Percentiles rank a stretch among this genome's conserved stretches.
Conservation (phyloP, 2,888 invertebrate species). For the Agapostemon virescens region DNA sequence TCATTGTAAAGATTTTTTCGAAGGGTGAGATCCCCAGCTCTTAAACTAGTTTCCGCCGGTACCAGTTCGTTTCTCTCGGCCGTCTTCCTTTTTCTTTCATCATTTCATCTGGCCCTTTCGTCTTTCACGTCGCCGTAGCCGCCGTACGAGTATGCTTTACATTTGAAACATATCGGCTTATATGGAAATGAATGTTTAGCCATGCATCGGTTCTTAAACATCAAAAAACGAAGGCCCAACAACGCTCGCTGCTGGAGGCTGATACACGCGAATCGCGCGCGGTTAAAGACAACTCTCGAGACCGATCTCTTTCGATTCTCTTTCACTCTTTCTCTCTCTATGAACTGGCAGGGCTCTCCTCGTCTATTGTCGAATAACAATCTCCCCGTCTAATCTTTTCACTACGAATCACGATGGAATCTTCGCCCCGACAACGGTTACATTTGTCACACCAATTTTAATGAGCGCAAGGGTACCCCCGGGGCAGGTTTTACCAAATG, state of each 20-base stretch:
- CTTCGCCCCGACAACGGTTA: conserved; percentile 36
- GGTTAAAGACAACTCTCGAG: conserved; percentile 60
- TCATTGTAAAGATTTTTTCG: conserved; percentile 63
- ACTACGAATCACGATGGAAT: conserved; percentile 42
- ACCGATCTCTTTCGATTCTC: conserved; percentile 58
- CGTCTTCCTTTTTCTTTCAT: conserved; percentile 53
- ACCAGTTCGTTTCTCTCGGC: conserved; percentile 65
- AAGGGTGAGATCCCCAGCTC: conserved; percentile 65
- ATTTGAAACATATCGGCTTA: conserved; percentile 76
- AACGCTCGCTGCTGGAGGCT: conserved; percentile 49
- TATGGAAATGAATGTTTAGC: conserved; percentile 76
- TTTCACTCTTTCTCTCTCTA: no score
- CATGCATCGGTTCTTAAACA: conserved; percentile 66
- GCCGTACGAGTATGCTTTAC: conserved; percentile 65
- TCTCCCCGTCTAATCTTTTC: conserved; percentile 42
- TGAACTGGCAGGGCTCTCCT: conserved; percentile 23
- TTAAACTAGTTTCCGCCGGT: conserved; percentile 72
- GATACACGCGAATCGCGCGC: conserved; percentile 38
- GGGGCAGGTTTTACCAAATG: conserved; percentile 20
- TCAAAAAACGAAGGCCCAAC: conserved; percentile 45
- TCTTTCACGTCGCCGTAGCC: conserved; percentile 48
- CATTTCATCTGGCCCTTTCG: conserved; percentile 51
- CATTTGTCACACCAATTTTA: conserved; percentile 16
- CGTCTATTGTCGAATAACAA: conserved; percentile 51
- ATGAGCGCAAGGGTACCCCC: conserved; percentile 21